A percentile compares a stretch with the other conserved stretches of the same genome.
Evolutionary conservation across 2,113 vertebrate genomes (phyloP).

Genomic region (Bubo blakistoni): DNA sequence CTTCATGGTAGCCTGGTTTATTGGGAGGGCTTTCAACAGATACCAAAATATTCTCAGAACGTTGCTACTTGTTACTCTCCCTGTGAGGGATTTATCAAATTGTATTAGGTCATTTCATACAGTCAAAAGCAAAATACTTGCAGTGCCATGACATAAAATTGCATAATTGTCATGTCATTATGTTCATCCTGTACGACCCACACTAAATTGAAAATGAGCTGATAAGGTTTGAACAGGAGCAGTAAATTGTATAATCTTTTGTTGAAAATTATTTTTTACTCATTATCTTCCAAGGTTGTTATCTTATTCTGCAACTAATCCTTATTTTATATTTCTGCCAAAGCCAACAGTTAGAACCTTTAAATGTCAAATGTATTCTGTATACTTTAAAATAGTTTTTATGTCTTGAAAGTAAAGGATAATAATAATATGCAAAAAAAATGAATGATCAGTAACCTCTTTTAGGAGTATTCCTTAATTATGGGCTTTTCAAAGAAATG

Average conservation of each 20-base stretch:
- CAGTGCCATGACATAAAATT: background rate
- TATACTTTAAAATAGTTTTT: background rate
- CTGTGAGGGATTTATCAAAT: background rate
- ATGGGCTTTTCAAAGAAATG: background rate
- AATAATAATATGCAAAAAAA: background rate
- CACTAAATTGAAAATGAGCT: background rate
- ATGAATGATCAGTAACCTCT: background rate
- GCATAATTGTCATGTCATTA: background rate
- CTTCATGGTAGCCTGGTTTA: background rate
- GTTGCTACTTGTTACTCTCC: rapidly evolving
- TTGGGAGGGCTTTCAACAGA: background rate
- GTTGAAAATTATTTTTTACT: background rate
- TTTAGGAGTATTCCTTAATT: background rate
- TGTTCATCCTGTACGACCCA: background rate
- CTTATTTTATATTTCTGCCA: background rate
- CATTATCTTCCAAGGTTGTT: background rate
- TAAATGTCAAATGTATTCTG: background rate
- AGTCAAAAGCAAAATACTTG: background rate
- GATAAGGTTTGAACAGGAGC: background rate
- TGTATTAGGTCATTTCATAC: background rate
- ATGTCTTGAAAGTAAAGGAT: background rate
- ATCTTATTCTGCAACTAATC: background rate
- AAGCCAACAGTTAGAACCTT: background rate
- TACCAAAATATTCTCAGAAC: background rate
- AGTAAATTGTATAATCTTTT: background rate